Evolutionary conservation across 2,797 vertebrate species (phyloP).

Genomic region (Ceryle rudis): DNA sequence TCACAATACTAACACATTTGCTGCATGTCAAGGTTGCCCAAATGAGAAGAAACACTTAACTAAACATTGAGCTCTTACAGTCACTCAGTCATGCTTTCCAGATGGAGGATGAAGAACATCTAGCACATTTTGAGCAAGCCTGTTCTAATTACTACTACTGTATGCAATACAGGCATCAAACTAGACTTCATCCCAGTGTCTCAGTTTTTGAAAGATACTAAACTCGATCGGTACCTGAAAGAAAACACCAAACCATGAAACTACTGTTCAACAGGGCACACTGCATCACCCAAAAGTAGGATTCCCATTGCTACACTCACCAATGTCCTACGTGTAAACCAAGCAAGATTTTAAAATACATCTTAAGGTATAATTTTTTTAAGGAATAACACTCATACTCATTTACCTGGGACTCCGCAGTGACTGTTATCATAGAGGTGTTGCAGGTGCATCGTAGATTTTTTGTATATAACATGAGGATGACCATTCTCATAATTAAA

Average conservation of each 20-base stretch:
- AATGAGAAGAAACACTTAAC: background rate
- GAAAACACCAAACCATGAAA: background rate
- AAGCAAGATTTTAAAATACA: background rate
- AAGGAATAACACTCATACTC: background rate
- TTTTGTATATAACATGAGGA: slow-evolving; percentile 99
- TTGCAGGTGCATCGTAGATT: slow-evolving; percentile 89
- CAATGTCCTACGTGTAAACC: background rate
- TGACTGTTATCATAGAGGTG: slow-evolving; percentile 89
- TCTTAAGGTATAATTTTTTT: background rate
- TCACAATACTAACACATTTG: background rate
- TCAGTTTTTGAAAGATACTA: background rate
- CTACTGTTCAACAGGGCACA: background rate
- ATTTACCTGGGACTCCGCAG: slow-evolving; percentile 95
- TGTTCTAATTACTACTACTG: background rate
- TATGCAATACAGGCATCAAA: background rate
- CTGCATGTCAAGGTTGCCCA: background rate
- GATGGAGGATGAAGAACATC: background rate
- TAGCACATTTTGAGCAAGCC: background rate
- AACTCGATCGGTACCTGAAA: background rate
- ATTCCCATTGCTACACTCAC: background rate
- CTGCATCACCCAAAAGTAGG: background rate
- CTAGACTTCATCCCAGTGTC: background rate
- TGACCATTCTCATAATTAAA: slow-evolving; percentile 91
- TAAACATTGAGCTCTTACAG: background rate
- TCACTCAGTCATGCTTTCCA: background rate